Percentiles rank a stretch among this genome's conserved stretches.
Conservation (phyloP, 2,888 invertebrate species). For the Andrena hattorfiana region DNA sequence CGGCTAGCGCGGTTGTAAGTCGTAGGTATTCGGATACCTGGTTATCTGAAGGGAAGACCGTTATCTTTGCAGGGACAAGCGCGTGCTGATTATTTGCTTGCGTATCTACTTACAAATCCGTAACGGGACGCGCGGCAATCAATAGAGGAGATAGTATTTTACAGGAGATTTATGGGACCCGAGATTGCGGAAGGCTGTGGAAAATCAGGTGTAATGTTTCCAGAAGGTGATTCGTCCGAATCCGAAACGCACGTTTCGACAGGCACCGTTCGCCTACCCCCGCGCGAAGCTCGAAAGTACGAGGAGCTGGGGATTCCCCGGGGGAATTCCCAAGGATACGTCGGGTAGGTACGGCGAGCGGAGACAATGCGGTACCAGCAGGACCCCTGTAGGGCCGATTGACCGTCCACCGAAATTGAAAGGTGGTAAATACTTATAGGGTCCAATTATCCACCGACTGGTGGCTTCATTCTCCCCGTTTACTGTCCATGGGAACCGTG, state of each 20-base stretch:
- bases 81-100: neutral
- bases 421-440: slow-evolving; percentile 76
- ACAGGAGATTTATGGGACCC: slow-evolving; percentile 52
- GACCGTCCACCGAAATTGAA: slow-evolving; percentile 68
- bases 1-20: too few relatives aligned
- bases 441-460: slow-evolving; percentile 78
- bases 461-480: slow-evolving; percentile 75
- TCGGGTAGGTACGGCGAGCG: slow-evolving; percentile 38
- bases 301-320: slow-evolving; percentile 67
- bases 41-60: neutral
- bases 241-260: slow-evolving; percentile 71
- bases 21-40: too few relatives aligned
- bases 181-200: slow-evolving; percentile 24
- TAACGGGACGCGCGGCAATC: slow-evolving; percentile 24
- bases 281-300: slow-evolving; percentile 17
- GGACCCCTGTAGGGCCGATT: slow-evolving; percentile 60
- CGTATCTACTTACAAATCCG: slow-evolving; percentile 26
- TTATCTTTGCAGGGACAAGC: neutral
- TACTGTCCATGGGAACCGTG: slow-evolving; percentile 43
- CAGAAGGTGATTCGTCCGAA: slow-evolving; percentile 45
- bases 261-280: neutral
- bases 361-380: slow-evolving; percentile 72
- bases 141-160: slow-evolving; percentile 36
- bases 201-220: slow-evolving; percentile 58
- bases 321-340: slow-evolving; percentile 59